phyloP scores from a whole-genome alignment of 2,888 invertebrate species.

The Neria commutata region DNA sequence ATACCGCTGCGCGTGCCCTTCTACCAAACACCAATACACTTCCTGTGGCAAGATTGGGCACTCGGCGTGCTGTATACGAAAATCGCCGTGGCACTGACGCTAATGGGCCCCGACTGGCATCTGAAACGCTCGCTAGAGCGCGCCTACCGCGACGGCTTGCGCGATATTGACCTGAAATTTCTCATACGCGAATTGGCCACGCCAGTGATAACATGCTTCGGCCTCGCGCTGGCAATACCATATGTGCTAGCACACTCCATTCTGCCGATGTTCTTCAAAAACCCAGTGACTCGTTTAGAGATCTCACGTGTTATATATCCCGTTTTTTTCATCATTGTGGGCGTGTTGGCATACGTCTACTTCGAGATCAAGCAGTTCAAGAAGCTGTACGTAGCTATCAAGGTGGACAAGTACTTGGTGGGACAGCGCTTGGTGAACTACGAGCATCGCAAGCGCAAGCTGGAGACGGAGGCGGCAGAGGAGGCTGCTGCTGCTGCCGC shows the following conservation, averaged over 20 bases:
- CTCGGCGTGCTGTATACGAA: constrained; percentile 96
- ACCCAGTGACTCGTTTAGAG: constrained; percentile 73
- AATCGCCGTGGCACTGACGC: constrained; percentile 92
- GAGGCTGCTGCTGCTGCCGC: constrained; percentile 39
- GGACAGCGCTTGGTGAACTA: constrained; percentile 97
- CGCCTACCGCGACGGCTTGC: constrained; percentile 90
- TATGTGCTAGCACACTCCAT: constrained; percentile 85
- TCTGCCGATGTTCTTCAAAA: constrained; percentile 71
- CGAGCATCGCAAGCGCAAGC: constrained; percentile 78
- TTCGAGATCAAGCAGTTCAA: constrained; percentile 93
- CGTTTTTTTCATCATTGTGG: constrained; percentile 75
- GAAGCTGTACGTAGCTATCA: constrained; percentile 95
- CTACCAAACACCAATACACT: constrained; percentile 87
- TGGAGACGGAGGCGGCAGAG: constrained; percentile 42
- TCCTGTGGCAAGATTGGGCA: constrained; percentile 97
- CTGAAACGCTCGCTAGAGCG: constrained; percentile 89
- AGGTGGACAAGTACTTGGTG: constrained; percentile 98
- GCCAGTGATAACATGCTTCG: constrained; percentile 88
- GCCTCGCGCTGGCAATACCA: constrained; percentile 89
- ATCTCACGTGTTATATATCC: constrained; percentile 90
- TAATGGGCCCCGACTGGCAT: constrained; percentile 98
- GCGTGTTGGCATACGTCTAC: constrained; percentile 72
- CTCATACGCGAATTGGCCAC: constrained; percentile 85
- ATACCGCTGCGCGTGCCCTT: constrained; percentile 92
- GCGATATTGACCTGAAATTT: constrained; percentile 89